phyloP scores from a whole-genome alignment of 2,888 invertebrate genomes.

The Drosophila lacicola region DNA sequence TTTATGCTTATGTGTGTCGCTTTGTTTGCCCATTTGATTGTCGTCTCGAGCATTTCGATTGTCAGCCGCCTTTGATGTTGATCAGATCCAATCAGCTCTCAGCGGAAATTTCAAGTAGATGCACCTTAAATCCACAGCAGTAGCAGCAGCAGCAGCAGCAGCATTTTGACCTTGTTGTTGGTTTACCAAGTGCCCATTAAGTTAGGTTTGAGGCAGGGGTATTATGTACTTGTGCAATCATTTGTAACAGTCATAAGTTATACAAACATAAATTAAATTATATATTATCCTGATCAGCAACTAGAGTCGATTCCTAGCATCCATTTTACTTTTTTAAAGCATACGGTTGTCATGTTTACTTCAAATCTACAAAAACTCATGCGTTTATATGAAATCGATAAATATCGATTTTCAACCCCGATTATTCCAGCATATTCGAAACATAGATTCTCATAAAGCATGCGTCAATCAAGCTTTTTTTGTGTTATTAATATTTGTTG shows the following conservation, averaged over 20 bases:
- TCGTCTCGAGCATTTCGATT: constrained; percentile 66
- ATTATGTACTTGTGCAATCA: not conserved
- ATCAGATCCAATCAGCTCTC: constrained; percentile 58
- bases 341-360: not conserved
- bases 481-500: too few species aligned
- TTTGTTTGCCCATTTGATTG: constrained; percentile 75
- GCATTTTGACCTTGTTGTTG: constrained; percentile 3
- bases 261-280: too few species aligned
- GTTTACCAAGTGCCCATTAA: constrained; percentile 2
- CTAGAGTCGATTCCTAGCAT: too few species aligned
- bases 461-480: too few species aligned
- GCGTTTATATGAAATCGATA: not conserved
- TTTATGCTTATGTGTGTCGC: constrained; percentile 50
- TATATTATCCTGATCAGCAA: too few species aligned
- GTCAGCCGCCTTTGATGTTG: constrained; percentile 60
- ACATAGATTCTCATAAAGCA: too few species aligned
- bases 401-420: not conserved
- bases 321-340: too few species aligned
- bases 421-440: not conserved
- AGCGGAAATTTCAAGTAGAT: constrained; percentile 56
- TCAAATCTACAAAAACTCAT: not conserved
- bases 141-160: not conserved
- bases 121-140: constrained; percentile 46
- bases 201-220: not conserved
- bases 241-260: not conserved